Evolutionary conservation across 2,797 vertebrate genomes (phyloP), one percentile per base, ranked within the genome.

Genomic region (Melanotaenia trifasciata): DNA sequence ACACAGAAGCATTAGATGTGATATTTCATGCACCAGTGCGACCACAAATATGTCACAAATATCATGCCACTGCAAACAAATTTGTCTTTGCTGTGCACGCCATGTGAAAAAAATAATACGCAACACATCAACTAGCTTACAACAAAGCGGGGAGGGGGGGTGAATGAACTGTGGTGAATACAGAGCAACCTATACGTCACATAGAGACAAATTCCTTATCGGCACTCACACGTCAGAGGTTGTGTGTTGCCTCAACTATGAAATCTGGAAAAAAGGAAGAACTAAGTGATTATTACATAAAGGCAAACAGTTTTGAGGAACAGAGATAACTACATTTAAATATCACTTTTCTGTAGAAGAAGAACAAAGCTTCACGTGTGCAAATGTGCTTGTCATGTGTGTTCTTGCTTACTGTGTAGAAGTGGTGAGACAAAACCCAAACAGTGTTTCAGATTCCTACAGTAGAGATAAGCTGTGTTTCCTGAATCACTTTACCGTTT

Each of bases 281-380:
- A 85, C 32, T 78, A 1, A n/a, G 57, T 26, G 13, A 74, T 33
- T 13, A 35, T 86, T 85, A 67, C 43, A 38, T 68, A 90, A 90
- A 47, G 38, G 35, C n/a, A 81, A 53, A 80, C 30, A 65, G 36
- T 86, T 87, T 84, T 71, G 38, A 83, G 80, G 73, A 89, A 90
- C 67, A 68, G 54, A 84, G 53, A 79, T 81, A 85, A 62, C 73
- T 28, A 62, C 36, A 58, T 58, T n/a, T 20, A 38, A 22, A 43
- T 22, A 38, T 81, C 38, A 38, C 14, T 74, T 68, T 76, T 79
- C 40, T 10, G 12, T 54, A 22, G 64, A 79, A 72, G n/a, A 66
- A 26, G 12, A 63, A 24, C 0, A 20, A 59, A 28, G 10, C 26
- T 1, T 4, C 63, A 2, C 28, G 56, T 16, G 38, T 33, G 40